Evolutionary conservation across 2,113 vertebrate species (phyloP), one percentile per base, ranked within the genome.

Genomic region (Meriones unguiculatus): DNA sequence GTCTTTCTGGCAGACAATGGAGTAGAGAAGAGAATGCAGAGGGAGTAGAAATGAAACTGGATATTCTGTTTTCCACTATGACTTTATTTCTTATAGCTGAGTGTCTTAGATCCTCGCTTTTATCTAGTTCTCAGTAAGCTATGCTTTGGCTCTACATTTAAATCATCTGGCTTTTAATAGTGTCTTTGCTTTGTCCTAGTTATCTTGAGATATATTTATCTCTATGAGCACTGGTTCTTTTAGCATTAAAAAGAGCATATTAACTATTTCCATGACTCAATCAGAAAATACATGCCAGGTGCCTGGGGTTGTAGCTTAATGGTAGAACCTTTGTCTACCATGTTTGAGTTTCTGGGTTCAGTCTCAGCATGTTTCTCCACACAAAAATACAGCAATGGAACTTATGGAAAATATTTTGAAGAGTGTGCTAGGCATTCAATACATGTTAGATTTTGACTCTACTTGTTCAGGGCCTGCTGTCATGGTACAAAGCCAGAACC

Each of bases 1-100:
- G 8, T 87, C 64, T 92, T 93, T 93, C 59, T 41, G 52, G 38
- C n/a, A 67, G 41, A 87, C 13, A 95, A 30, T 90, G 41, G 76
- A 50, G 59, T 82, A 70, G 59, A 76, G 15, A 94, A 80, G 38
- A 62, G 20, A 95, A 85, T 87, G 65, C 9, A 62, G 52, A 81
- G 35, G 64, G 28, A 65, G 35, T 41, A 24, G 9, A 80, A 73
- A 50, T 93, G 20, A 77, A 88, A 69, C 88, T 81, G 20, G 95
- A 93, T 86, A 10, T 25, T 20, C 2, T 41, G 38, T 17, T 86
- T 41, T 91, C 92, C 9, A 18, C 12, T 35, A 30, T 62, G 12
- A 30, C 80, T 94, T 54, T 50, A 17, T 41, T 82, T 93, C 89
- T 41, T 59, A 35, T 70, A 8, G 6, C 10, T 41, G 1, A 88